phyloP scores from a whole-genome alignment of 2,888 invertebrate genomes.

The Noctua janthe region DNA sequence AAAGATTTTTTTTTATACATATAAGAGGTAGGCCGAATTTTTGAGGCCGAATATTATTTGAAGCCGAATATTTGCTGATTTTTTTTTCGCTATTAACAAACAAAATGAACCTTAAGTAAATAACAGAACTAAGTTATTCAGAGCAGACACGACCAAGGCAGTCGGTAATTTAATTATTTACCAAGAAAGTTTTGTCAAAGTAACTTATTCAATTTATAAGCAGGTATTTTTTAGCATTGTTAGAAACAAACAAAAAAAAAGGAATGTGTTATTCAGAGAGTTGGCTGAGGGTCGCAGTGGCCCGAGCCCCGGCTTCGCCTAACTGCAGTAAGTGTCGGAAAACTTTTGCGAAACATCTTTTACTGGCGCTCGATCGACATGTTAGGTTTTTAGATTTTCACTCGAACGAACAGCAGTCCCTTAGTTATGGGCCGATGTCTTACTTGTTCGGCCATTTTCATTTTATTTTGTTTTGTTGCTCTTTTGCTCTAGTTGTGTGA shows the following conservation, averaged over 20 bases:
- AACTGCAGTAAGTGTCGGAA: conserved; percentile 85
- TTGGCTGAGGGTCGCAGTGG: conserved; percentile 44
- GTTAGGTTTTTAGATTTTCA: conserved; percentile 83
- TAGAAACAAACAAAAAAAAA: conserved; percentile 36
- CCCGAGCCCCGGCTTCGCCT: conserved; percentile 54
- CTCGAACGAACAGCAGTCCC: conserved; percentile 72
- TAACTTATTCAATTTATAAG: conserved; percentile 47
- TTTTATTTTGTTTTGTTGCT: conserved; percentile 75
- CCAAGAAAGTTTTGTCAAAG: conserved; percentile 33
- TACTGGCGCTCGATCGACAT: conserved; percentile 80
- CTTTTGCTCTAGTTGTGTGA: conserved; percentile 45
- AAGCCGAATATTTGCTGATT: conserved; percentile 9
- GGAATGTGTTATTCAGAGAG: conserved; percentile 48
- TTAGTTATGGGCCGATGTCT: conserved; percentile 78
- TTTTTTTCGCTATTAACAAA: conserved; percentile 29
- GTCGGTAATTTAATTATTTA: conserved; percentile 54
- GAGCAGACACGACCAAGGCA: conserved; percentile 29
- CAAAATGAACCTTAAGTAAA: conserved; percentile 13
- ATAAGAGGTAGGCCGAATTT: conserved; percentile 7
- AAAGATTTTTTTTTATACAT: conserved; percentile 23
- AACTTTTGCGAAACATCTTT: conserved; percentile 83
- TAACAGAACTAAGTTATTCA: conserved; percentile 46
- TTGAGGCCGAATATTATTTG: conserved; percentile 10
- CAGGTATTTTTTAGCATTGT: conserved; percentile 47
- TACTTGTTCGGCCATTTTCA: conserved; percentile 74